Conservation (phyloP, 2,888 invertebrate genomes). For the Drosophila nr. perissopoda region DNA sequence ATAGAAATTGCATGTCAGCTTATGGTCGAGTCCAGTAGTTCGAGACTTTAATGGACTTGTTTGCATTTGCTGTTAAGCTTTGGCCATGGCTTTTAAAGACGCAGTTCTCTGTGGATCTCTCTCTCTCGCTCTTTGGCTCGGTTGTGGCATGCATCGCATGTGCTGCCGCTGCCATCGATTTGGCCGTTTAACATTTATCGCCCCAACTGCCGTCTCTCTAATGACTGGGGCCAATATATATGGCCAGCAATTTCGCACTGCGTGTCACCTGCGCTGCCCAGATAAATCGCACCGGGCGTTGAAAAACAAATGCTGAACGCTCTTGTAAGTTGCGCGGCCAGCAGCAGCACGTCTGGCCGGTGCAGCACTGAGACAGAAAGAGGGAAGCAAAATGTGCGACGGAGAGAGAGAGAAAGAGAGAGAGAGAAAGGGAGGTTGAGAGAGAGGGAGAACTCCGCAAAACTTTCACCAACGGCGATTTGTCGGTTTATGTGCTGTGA, state of each 20-base stretch:
- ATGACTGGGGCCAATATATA: constrained; percentile 70
- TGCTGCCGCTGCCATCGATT: constrained; percentile 77
- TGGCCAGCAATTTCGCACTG: constrained; percentile 72
- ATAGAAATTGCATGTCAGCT: constrained; percentile 13
- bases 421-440: not conserved
- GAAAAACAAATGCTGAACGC: not conserved
- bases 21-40: constrained; percentile 3
- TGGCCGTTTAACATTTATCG: constrained; percentile 78
- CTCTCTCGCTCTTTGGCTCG: not conserved
- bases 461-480: constrained; percentile 70
- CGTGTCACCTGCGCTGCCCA: constrained; percentile 74
- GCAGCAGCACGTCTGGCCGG: not conserved
- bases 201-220: constrained; percentile 49
- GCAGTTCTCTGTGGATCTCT: not conserved
- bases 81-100: constrained; percentile 39
- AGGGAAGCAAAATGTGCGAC: no score
- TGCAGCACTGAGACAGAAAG: not conserved
- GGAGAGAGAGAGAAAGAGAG: not conserved
- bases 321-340: not conserved
- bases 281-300: constrained; percentile 62
- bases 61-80: constrained; percentile 55
- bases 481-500: constrained; percentile 78
- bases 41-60: constrained; percentile 27
- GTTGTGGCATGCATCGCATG: constrained; percentile 50
- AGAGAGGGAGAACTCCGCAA: constrained; percentile 25